These are phyloP conservation scores for Trachymyrmex cornetzi DNA, from an alignment of 1,140 invertebrate genomes.

Conservation along the genomic window DNA sequence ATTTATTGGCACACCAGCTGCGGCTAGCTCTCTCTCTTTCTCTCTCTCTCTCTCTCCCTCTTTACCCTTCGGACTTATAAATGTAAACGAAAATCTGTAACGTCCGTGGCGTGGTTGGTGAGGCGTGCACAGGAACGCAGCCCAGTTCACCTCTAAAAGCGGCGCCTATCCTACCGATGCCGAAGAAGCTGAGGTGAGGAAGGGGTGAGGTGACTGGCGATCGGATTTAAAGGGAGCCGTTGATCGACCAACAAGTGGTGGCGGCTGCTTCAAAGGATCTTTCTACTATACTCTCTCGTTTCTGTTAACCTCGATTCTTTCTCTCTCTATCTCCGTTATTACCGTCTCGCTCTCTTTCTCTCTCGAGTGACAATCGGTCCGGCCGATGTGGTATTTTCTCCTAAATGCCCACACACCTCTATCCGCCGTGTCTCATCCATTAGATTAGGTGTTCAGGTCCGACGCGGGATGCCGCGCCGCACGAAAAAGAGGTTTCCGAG, in stretches of 20 bases:
- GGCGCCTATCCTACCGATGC: conserved; percentile 81
- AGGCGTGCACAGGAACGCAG: conserved; percentile 81
- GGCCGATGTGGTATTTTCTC: conserved; percentile 74
- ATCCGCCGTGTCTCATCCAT: conserved; percentile 79
- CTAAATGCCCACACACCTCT: conserved; percentile 78
- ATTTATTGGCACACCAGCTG: conserved; percentile 76
- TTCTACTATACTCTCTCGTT: conserved; percentile 75
- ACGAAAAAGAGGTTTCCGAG: conserved; percentile 75
- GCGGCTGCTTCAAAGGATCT: conserved; percentile 85
- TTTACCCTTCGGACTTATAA: conserved; percentile 77
- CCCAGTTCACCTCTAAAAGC: conserved; percentile 81
- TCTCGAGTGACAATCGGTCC: conserved; percentile 69
- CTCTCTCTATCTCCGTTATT: conserved; percentile 39
- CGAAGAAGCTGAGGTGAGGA: conserved; percentile 65
- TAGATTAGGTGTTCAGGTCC: conserved; percentile 82
- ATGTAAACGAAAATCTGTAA: conserved; percentile 84
- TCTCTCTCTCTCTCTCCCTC: neutral
- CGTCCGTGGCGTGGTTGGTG: conserved; percentile 75
- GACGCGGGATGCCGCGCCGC: conserved; percentile 73
- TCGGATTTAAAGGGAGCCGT: conserved; percentile 85
- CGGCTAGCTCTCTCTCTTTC: conserved; percentile 15
- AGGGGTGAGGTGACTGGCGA: conserved; percentile 80
- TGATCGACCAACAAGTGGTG: conserved; percentile 86
- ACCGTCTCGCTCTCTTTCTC: conserved; percentile 50
- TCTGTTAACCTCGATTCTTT: conserved; percentile 56